A percentile compares a stretch with the other conserved stretches of the same genome.
These are phyloP conservation scores for Hyla sarda DNA, from an alignment of 2,113 vertebrate species.

Conservation along the genomic window DNA sequence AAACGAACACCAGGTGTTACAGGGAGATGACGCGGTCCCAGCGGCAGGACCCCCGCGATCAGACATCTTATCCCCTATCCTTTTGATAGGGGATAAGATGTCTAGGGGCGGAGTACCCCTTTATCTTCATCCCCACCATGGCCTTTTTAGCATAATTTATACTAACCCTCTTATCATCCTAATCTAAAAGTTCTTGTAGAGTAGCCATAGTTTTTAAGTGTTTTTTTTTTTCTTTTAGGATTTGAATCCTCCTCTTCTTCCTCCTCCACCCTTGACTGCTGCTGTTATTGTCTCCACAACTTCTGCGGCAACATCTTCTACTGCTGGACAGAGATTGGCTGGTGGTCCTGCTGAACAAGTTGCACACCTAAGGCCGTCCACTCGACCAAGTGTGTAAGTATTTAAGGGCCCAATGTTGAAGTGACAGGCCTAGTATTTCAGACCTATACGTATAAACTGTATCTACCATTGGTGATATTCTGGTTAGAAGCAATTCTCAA, in stretches of 20 bases:
- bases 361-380: conserved; percentile 76
- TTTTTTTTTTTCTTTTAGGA: conserved; percentile 65
- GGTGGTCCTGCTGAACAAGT: conserved; percentile 82
- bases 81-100: no score
- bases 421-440: neutral
- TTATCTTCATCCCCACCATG: neutral
- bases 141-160: neutral
- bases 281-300: conserved; percentile 75
- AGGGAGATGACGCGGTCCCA: no score
- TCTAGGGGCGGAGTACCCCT: no score
- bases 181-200: neutral
- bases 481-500: no score
- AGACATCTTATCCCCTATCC: no score
- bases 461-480: neutral
- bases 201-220: neutral
- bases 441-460: neutral
- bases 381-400: conserved; percentile 95
- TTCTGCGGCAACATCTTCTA: conserved; percentile 71
- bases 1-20: no score
- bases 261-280: conserved; percentile 87
- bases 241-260: conserved; percentile 80
- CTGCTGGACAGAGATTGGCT: conserved; percentile 79
- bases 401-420: neutral
- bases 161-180: neutral
- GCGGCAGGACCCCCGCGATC: no score